Base-by-base conservation (phyloP, 2,888 invertebrate genomes). In the Aricia artaxerxes region DNA sequence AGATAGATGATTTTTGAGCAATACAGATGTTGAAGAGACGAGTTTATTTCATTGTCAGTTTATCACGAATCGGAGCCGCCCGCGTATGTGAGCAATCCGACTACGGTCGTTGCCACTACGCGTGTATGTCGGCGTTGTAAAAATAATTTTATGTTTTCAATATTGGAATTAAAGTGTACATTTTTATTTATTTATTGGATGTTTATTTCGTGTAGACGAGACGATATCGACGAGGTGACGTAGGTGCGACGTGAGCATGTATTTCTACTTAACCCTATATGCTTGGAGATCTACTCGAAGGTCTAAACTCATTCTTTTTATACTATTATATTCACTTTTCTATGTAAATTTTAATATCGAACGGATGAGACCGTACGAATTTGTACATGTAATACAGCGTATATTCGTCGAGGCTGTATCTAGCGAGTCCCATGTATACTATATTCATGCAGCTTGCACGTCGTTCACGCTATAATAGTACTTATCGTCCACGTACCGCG, bases 401-500 rank as follows among this genome's bases (percentile, higher is more conserved):
- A 53, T 76, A 76, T 57, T 53, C 76, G 76, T 73, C 73, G 38
- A 76, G 76, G 76, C 76, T 57, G 76, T 76, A 76, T 31, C 76
- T 76, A 76, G 76, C 40, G 57, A 72, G 16, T 78, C 13, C 78
- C 79, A 79, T 80, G 80, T 80, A 82, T 79, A 81, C 79, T 79
- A 82, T 79, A 72, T 80, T 78, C 80, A 78, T 81, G 72, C 79
- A 80, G 77, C 82, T 83, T 82, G 82, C 82, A 83, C 81, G 81
- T 31, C 40, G 73, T 80, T 81, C 80, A 80, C 80, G 80, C 72
- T 57, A 80, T 78, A 82, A 82, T 81, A 82, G 84, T 84, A 84
- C 85, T 85, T 85, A 84, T 78, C 75, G 76, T 79, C 81, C 80
- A 81, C 73, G 73, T 79, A 69, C 80, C 79, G 79, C 81, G 38